A percentile compares a stretch with the other conserved stretches of the same genome.
Conservation (phyloP, 2,113 vertebrate genomes). For the Crotalus helleri region DNA sequence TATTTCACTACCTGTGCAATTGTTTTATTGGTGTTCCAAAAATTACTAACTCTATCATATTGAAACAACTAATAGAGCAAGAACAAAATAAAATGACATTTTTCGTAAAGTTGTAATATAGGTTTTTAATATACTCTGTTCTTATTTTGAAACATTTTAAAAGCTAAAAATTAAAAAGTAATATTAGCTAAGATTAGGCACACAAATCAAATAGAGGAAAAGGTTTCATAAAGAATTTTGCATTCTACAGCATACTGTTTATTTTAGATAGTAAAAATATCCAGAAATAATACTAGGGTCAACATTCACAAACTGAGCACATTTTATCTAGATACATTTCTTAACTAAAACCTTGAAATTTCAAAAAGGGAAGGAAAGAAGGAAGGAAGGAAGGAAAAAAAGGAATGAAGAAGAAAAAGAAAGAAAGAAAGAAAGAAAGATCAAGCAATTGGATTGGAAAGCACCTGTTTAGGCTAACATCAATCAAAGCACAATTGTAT, state of each 20-base stretch:
- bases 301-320: not conserved
- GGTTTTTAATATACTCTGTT: not conserved
- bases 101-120: not conserved
- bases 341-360: not conserved
- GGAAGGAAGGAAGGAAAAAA: not conserved
- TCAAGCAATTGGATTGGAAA: not conserved
- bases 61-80: not conserved
- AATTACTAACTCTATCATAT: not conserved
- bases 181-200: not conserved
- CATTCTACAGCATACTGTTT: conserved; percentile 39
- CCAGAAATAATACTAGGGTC: conserved; percentile 19
- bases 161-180: not conserved
- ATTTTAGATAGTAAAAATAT: conserved; percentile 57
- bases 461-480: not conserved
- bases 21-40: conserved; percentile 24
- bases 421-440: not conserved
- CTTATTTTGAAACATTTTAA: not conserved
- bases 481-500: not conserved
- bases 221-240: conserved; percentile 18
- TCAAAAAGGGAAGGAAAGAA: not conserved
- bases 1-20: conserved; percentile 25
- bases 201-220: not conserved
- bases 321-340: not conserved
- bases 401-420: not conserved
- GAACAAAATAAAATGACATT: not conserved